These are phyloP conservation scores for Xerus inauris DNA, from an alignment of 2,113 vertebrate genomes.

Conservation along the genomic window DNA sequence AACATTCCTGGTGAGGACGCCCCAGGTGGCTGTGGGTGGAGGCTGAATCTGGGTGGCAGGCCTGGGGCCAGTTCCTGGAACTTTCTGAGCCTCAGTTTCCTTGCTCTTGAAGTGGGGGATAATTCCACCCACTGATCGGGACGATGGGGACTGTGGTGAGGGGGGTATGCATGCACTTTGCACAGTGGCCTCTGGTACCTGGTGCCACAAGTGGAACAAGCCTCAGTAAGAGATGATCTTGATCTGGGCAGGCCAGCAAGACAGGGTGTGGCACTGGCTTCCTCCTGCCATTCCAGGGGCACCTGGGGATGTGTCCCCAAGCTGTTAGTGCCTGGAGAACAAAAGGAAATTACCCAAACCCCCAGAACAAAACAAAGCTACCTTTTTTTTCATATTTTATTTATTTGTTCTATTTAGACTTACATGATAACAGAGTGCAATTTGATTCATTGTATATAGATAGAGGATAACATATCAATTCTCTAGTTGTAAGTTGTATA, in stretches of 20 bases:
- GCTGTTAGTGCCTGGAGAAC: neutral
- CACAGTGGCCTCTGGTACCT: too few relatives aligned
- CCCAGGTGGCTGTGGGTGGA: too few relatives aligned
- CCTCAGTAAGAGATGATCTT: too few relatives aligned
- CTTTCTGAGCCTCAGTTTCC: neutral
- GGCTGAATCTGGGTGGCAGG: neutral
- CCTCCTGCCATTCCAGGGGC: neutral
- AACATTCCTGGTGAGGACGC: fast-evolving
- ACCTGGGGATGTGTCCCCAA: neutral
- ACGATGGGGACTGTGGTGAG: neutral
- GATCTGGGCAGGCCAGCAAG: neutral
- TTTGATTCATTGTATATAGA: too few relatives aligned
- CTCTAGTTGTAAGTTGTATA: too few relatives aligned
- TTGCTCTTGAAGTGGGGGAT: neutral
- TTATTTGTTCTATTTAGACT: too few relatives aligned
- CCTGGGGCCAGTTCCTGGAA: too few relatives aligned
- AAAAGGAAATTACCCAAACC: neutral
- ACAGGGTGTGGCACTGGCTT: neutral
- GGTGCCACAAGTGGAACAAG: neutral
- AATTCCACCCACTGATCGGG: neutral
- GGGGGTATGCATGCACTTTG: fast-evolving
- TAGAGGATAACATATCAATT: too few relatives aligned
- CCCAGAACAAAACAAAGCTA: neutral
- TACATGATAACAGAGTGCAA: too few relatives aligned
- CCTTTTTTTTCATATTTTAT: too few relatives aligned